Percentiles rank a stretch among this genome's conserved stretches.
These are phyloP conservation scores for Heteromormyrus szaboi DNA, from an alignment of 2,797 vertebrate species.

Conservation along the genomic window DNA sequence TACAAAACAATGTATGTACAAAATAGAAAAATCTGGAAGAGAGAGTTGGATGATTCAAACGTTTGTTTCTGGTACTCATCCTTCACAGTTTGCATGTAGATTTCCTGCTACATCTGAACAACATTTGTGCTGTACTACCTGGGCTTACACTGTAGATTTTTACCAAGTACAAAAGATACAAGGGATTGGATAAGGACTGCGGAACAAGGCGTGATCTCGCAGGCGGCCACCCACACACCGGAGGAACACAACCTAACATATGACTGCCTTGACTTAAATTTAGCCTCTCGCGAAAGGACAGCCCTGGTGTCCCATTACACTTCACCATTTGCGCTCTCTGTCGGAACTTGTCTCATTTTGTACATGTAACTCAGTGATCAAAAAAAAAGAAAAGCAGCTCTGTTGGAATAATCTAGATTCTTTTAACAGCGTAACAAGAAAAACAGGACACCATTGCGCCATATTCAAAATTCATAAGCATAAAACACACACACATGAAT, in stretches of 20 bases:
- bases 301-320: constrained; percentile 63
- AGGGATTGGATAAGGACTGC: background rate
- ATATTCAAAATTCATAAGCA: constrained; percentile 5
- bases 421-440: background rate
- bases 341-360: constrained; percentile 17
- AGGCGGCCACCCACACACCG: constrained; percentile 46
- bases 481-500: background rate
- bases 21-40: constrained; percentile 93
- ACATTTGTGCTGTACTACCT: background rate
- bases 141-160: background rate
- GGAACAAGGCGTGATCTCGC: background rate
- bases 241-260: constrained; percentile 60
- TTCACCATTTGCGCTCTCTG: constrained; percentile 20
- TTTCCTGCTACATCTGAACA: background rate
- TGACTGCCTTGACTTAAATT: constrained; percentile 60
- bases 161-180: background rate
- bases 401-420: background rate
- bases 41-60: constrained; percentile 17
- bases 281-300: constrained; percentile 55
- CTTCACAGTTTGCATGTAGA: background rate
- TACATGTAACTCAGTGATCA: background rate
- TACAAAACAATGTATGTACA: constrained; percentile 99
- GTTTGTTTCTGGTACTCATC: background rate
- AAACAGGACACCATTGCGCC: background rate
- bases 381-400: background rate